Conservation (phyloP, 30 jellyfish, hydroid and myxozoan genomes). For the Aurelia coerulea region DNA sequence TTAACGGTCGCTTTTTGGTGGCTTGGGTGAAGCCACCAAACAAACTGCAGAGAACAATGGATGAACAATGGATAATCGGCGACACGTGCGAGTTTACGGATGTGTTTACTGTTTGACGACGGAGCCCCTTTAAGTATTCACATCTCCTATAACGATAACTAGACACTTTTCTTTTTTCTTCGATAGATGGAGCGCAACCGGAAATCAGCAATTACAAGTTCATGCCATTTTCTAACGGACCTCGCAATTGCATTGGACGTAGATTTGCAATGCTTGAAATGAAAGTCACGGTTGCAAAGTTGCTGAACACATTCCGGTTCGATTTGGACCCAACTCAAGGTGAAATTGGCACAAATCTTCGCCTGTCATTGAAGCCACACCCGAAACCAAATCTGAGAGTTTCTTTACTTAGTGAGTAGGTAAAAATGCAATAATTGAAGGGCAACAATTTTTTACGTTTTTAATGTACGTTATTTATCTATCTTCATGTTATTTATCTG, state of each 20-base stretch:
- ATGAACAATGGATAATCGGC: no score
- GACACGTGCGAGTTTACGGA: no score
- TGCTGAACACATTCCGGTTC: slow-evolving; percentile 51
- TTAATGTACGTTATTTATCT: no score
- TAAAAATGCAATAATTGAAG: neutral
- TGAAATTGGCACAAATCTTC: neutral
- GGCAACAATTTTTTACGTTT: no score
- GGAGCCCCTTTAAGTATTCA: no score
- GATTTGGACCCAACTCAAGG: slow-evolving; percentile 61
- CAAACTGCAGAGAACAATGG: no score
- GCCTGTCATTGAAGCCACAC: slow-evolving; percentile 46
- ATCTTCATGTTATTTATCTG: no score
- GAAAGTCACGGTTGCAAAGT: slow-evolving; percentile 56
- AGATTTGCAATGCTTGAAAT: slow-evolving; percentile 68
- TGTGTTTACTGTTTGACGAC: no score
- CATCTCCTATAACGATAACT: no score
- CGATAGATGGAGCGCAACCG: slow-evolving; percentile 16
- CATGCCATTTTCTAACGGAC: slow-evolving; percentile 80
- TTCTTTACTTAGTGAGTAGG: slow-evolving; percentile 5
- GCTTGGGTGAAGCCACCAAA: no score
- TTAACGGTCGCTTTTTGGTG: no score
- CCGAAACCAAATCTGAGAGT: slow-evolving; percentile 53
- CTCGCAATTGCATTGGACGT: slow-evolving; percentile 78
- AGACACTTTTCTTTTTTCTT: neutral
- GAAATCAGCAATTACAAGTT: slow-evolving; percentile 47